Conservation (phyloP, 2,888 invertebrate species). For the Eristalis tenax region DNA sequence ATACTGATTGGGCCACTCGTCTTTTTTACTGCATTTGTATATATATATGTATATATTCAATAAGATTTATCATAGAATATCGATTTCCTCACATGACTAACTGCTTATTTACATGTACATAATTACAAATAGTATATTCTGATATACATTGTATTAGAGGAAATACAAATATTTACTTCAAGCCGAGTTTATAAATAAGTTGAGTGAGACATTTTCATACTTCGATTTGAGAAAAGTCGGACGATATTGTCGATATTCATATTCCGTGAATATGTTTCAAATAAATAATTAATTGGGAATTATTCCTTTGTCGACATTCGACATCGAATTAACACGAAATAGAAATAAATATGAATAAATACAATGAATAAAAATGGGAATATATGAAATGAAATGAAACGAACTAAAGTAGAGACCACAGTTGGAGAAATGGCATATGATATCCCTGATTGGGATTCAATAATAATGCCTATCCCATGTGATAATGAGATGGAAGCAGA, state of each 20-base stretch:
- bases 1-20: constrained; percentile 25
- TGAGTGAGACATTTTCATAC: background rate
- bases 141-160: background rate
- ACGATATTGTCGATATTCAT: constrained; percentile 1
- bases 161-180: background rate
- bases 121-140: background rate
- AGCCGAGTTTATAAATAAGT: background rate
- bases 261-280: constrained; percentile 52
- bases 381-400: too few species aligned
- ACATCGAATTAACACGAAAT: background rate
- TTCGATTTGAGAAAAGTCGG: constrained; percentile 10
- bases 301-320: constrained; percentile 48
- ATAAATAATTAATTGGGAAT: background rate
- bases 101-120: background rate
- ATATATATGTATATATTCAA: constrained; percentile 7
- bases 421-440: constrained; percentile 23
- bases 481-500: constrained; percentile 74
- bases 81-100: background rate
- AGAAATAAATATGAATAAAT: too few species aligned
- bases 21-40: background rate
- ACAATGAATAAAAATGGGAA: background rate
- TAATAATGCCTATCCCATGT: constrained; percentile 78
- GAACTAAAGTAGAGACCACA: too few species aligned
- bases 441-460: constrained; percentile 79
- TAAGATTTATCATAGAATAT: background rate